These are phyloP conservation scores for Bombus sylvicola DNA, from an alignment of 1,140 invertebrate species.

Conservation along the genomic window DNA sequence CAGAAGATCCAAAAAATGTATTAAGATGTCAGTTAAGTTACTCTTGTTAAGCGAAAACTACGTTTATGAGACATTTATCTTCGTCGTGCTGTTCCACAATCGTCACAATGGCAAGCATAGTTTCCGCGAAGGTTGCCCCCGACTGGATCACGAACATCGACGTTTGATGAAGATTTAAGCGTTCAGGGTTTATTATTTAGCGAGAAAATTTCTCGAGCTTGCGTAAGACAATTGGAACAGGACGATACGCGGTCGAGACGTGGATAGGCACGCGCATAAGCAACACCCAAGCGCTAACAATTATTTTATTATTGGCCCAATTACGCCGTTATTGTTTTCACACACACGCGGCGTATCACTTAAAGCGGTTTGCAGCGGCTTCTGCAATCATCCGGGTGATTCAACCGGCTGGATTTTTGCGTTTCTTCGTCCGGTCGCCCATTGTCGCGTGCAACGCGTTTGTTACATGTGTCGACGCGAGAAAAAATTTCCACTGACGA, in stretches of 20 bases:
- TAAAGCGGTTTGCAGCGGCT: slow-evolving; percentile 54
- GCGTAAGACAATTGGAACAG: slow-evolving; percentile 14
- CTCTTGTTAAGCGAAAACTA: background rate
- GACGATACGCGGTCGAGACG: background rate
- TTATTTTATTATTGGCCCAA: slow-evolving; percentile 75
- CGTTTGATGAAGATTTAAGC: slow-evolving; percentile 32
- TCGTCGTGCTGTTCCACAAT: too few species aligned
- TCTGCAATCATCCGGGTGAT: slow-evolving; percentile 55
- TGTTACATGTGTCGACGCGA: background rate
- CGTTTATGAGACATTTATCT: background rate
- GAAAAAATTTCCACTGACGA: background rate
- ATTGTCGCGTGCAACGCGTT: background rate
- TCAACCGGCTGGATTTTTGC: slow-evolving; percentile 64
- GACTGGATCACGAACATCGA: background rate
- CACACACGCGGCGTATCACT: slow-evolving; percentile 47
- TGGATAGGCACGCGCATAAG: background rate
- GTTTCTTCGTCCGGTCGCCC: slow-evolving; percentile 4
- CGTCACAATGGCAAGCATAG: background rate
- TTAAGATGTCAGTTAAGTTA: too few species aligned
- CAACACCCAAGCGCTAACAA: slow-evolving; percentile 63
- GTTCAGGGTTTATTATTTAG: slow-evolving; percentile 30
- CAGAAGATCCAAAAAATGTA: too few species aligned
- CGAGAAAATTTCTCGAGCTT: slow-evolving; percentile 21
- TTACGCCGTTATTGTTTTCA: slow-evolving; percentile 69
- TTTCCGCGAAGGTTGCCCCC: background rate